phyloP scores from a whole-genome alignment of 2,888 invertebrate species.

The Meiosimyza platycephala region DNA sequence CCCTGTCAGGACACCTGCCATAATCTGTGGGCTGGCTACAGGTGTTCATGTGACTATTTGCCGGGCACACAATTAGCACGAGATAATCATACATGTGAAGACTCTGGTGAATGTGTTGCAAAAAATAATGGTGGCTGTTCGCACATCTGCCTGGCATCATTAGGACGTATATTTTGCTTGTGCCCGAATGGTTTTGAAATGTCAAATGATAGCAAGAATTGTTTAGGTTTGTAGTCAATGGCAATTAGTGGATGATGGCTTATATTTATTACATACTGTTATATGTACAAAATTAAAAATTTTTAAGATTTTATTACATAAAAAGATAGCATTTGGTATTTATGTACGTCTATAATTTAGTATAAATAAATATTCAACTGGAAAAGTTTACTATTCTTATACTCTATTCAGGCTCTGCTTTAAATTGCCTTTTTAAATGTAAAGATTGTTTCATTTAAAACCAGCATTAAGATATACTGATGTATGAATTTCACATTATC shows the following conservation, averaged over 20 bases:
- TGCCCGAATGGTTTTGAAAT: constrained; percentile 67
- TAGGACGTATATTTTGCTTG: constrained; percentile 68
- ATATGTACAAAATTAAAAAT: too few relatives aligned
- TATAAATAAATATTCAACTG: too few relatives aligned
- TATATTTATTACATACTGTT: constrained; percentile 43
- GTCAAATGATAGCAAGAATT: constrained; percentile 66
- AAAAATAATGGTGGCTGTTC: constrained; percentile 69
- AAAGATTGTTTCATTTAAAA: too few relatives aligned
- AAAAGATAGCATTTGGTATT: too few relatives aligned
- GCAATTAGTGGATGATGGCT: constrained; percentile 48
- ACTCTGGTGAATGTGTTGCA: constrained; percentile 64
- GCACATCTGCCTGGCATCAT: constrained; percentile 68
- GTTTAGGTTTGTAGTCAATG: constrained; percentile 63
- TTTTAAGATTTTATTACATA: too few relatives aligned
- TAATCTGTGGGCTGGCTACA: constrained; percentile 72
- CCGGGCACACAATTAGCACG: constrained; percentile 71
- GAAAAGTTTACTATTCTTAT: too few relatives aligned
- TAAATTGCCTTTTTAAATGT: too few relatives aligned
- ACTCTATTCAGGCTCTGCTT: too few relatives aligned
- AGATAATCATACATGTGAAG: constrained; percentile 71
- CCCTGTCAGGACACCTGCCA: constrained; percentile 74
- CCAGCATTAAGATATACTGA: too few relatives aligned
- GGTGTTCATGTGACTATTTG: constrained; percentile 71
- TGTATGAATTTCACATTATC: too few relatives aligned
- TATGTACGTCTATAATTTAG: too few relatives aligned